Base-by-base conservation (phyloP, 2,888 invertebrate species). In the Ophion slaviceki region DNA sequence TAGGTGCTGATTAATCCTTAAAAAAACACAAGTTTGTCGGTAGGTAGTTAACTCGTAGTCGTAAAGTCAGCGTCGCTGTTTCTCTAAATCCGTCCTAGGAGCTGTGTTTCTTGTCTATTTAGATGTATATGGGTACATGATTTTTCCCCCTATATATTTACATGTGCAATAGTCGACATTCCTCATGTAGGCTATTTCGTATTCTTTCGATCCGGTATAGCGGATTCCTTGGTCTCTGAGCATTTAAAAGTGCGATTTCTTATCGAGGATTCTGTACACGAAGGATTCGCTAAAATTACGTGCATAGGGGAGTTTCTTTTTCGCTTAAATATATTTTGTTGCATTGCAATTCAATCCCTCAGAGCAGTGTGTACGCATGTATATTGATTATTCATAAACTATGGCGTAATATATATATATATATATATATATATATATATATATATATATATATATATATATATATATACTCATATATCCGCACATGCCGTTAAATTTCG, bases 121-220 rank as follows among this genome's bases (percentile, higher is more conserved):
- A 53, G 53, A 72, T 24, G 76, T 85, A 70, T 74, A 47, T 74
- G 82, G 80, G 77, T 68, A 53, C 62, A 36, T 40, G 47, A 47
- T 67, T 72, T 70, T 78, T 47, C 47, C 74, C 28, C 72, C 47
- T 57, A 59, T 67, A 84, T 86, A 87, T 86, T 81, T 86, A 86
- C 86, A 86, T 62, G 81, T 84, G 86, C 84, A 66, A 71, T 81
- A 76, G 67, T 84, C 74, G 74, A 87, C 84, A 87, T 84, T 87
- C 87, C 84, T 84, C 71, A 80, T 71, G 47, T 67, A 84, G 77
- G 79, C 67, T 57, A 47, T 82, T 76, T 76, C 67, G 20, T 71
- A 5, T 17, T 66, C n/a, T 64, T 57, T 6, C 10, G 8, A n/a
- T 59, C 11, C 32, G 36, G 66, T 45, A 64, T n/a, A 75, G 74